Base-by-base conservation (phyloP, 2,113 vertebrate genomes). In the Solea senegalensis region DNA sequence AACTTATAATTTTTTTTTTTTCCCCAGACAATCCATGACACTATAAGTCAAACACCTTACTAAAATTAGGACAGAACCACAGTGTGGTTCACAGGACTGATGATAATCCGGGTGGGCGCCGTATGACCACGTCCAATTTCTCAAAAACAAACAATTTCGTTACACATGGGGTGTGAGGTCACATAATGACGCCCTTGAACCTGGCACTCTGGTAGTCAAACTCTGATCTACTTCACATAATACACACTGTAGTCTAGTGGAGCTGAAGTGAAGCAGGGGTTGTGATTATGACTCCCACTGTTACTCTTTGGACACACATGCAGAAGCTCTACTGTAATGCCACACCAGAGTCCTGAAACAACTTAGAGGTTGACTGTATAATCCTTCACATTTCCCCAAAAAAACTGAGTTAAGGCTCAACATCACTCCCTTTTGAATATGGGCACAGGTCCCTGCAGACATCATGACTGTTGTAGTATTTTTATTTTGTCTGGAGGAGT, bases 151-250 rank as follows among this genome's bases (percentile, higher is more conserved):
- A 0, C 43, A 61, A 44, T 67, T 55, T 49, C 14, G 28, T 59
- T 58, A 21, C 26, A 69, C 13, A 34, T 74, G 65, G 28, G 8
- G n/a, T 9, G 27, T 43, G 14, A 49, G 27, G 26, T 62, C 27
- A 45, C 45, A 67, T 66, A 28, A 53, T 58, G 4, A 34, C 59
- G 43, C 26, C 53, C 41, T 59, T 69, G 9, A 48, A 52, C 41
- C 4, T 34, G 16, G 46, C 45, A 46, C 1, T 41, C 2, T 26
- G 16, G 51, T 14, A 5, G 45, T 16, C 14, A 41, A 52, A 44
- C 1, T 51, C 16, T 53, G 57, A 72, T 51, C 39, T 57, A 67
- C 39, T 62, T 65, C 55, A 61, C 43, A 54, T 21, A 43, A 46
- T 4, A 62, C 43, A 43, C 12, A 15, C 48, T 40, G 9, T 15